Evolutionary conservation across 2,113 vertebrate genomes (phyloP).

Genomic region (Pterocles gutturalis): DNA sequence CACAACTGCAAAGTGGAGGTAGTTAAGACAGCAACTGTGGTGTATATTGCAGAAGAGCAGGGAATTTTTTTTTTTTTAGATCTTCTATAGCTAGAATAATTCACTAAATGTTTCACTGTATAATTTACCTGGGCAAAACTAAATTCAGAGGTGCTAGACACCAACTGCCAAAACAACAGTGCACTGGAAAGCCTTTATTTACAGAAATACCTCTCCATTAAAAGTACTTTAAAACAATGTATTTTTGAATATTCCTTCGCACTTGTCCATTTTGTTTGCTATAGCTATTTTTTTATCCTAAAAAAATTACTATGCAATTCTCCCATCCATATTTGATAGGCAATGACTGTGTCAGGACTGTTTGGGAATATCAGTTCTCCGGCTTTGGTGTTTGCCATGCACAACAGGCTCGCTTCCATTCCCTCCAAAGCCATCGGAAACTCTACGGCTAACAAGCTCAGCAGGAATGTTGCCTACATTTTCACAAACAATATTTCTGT

Average conservation of each 20-base stretch:
- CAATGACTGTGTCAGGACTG: not conserved
- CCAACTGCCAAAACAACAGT: not conserved
- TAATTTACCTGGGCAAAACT: not conserved
- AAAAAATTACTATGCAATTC: not conserved
- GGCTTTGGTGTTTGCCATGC: not conserved
- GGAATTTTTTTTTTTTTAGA: not conserved
- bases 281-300: not conserved
- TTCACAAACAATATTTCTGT: not conserved
- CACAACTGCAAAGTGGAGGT: not conserved
- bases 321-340: not conserved
- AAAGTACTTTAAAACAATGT: not conserved
- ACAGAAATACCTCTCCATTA: not conserved
- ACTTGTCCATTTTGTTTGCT: not conserved
- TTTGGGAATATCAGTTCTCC: not conserved
- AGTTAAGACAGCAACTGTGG: not conserved
- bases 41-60: not conserved
- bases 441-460: not conserved
- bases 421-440: not conserved
- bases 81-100: not conserved
- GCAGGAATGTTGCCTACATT: not conserved
- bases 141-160: not conserved
- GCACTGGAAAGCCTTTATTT: not conserved
- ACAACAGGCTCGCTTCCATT: not conserved
- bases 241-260: not conserved
- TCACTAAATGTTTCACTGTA: not conserved